Evolutionary conservation across 2,888 invertebrate genomes (phyloP).

Genomic region (Oligia strigilis): DNA sequence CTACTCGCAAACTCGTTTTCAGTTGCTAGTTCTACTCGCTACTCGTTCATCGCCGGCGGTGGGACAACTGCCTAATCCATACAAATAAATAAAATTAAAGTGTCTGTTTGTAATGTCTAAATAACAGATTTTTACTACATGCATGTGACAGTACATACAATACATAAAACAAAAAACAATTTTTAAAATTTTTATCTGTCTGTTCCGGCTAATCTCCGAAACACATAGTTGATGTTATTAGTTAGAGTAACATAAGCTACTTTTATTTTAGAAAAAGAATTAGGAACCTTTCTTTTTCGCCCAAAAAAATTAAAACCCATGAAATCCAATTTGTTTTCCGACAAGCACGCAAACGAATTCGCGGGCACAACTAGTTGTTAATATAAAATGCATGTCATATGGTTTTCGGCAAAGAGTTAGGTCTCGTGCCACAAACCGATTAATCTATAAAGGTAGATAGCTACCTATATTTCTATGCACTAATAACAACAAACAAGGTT

Average conservation of each 20-base stretch:
- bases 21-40: too few relatives aligned
- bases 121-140: not conserved
- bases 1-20: too few relatives aligned
- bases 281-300: too few relatives aligned
- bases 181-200: not conserved
- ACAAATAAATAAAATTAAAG: not conserved
- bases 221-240: not conserved
- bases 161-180: not conserved
- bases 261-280: not conserved
- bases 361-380: not conserved
- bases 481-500: not conserved
- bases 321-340: not conserved
- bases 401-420: not conserved
- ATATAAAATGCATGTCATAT: not conserved
- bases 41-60: too few relatives aligned
- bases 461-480: not conserved
- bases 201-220: not conserved
- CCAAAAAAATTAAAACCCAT: not conserved
- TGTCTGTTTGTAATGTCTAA: not conserved
- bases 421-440: not conserved
- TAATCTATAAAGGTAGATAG: not conserved
- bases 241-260: not conserved
- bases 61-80: not conserved
- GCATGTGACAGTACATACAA: not conserved
- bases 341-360: not conserved